These are phyloP conservation scores for Hydrotaea diabolus DNA, from an alignment of 2,888 invertebrate species.

Conservation along the genomic window DNA sequence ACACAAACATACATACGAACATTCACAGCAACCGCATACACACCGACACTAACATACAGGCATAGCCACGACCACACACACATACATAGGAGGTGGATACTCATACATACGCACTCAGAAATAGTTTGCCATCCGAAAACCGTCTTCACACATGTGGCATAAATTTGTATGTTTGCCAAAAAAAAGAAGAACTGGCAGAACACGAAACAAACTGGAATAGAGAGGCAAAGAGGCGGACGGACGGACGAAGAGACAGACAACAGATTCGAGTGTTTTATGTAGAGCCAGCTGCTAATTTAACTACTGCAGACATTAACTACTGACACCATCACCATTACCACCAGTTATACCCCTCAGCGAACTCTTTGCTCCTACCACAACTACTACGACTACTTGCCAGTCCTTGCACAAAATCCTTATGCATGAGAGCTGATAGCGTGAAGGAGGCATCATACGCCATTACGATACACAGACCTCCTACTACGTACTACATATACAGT, in stretches of 20 bases:
- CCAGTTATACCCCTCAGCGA: not conserved
- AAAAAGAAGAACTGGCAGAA: conserved; percentile 4
- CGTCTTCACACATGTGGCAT: not conserved
- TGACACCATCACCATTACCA: not conserved
- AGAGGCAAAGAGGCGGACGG: not conserved
- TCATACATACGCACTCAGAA: too few species aligned
- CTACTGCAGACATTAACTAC: conserved; percentile 41
- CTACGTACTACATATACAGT: not conserved
- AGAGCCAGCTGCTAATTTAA: conserved; percentile 59
- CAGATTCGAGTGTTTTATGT: conserved; percentile 16
- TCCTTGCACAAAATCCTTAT: not conserved
- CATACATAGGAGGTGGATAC: too few species aligned
- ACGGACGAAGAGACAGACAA: conserved; percentile 33
- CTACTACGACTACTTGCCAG: not conserved
- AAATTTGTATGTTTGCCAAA: conserved; percentile 27
- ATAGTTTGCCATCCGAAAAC: not conserved
- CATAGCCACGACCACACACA: too few species aligned
- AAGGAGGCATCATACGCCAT: too few species aligned
- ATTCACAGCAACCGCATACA: conserved; percentile 22
- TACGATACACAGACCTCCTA: not conserved
- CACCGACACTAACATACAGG: not conserved
- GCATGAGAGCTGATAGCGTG: too few species aligned
- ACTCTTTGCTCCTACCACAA: not conserved
- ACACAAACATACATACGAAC: not conserved
- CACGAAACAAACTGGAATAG: conserved; percentile 7